These are phyloP conservation scores for Meta bourneti DNA, from an alignment of 2,888 invertebrate species.

Conservation along the genomic window DNA sequence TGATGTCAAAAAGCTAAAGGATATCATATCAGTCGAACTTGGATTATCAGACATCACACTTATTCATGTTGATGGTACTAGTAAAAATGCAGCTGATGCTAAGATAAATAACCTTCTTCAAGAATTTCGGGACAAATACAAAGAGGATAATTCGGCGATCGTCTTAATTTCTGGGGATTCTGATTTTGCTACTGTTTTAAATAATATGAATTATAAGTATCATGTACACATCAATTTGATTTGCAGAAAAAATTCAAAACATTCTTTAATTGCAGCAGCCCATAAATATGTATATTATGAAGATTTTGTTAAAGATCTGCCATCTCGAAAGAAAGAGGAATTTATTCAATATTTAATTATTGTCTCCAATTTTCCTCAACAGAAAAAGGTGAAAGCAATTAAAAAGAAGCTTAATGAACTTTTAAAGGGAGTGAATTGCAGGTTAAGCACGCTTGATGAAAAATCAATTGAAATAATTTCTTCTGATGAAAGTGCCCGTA, in stretches of 20 bases:
- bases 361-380: constrained; percentile 53
- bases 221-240: constrained; percentile 74
- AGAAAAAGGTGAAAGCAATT: constrained; percentile 8
- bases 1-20: constrained; percentile 90
- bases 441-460: constrained; percentile 14
- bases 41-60: constrained; percentile 92
- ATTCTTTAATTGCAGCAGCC: constrained; percentile 62
- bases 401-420: constrained; percentile 20
- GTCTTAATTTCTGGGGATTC: constrained; percentile 80
- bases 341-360: constrained; percentile 25
- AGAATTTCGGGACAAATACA: constrained; percentile 89
- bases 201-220: constrained; percentile 66
- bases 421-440: constrained; percentile 53
- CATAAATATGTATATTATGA: constrained; percentile 57
- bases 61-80: constrained; percentile 90
- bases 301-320: constrained; percentile 60
- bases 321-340: constrained; percentile 11
- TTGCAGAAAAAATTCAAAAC: constrained; percentile 57
- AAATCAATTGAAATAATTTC: constrained; percentile 28
- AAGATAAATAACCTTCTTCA: constrained; percentile 91
- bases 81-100: constrained; percentile 92
- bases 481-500: constrained; percentile 44
- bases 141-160: constrained; percentile 77
- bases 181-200: constrained; percentile 70
- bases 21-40: constrained; percentile 88